Evolutionary conservation across 23 tunicate species (phyloP).

Genomic region (Botrylloides violaceus): DNA sequence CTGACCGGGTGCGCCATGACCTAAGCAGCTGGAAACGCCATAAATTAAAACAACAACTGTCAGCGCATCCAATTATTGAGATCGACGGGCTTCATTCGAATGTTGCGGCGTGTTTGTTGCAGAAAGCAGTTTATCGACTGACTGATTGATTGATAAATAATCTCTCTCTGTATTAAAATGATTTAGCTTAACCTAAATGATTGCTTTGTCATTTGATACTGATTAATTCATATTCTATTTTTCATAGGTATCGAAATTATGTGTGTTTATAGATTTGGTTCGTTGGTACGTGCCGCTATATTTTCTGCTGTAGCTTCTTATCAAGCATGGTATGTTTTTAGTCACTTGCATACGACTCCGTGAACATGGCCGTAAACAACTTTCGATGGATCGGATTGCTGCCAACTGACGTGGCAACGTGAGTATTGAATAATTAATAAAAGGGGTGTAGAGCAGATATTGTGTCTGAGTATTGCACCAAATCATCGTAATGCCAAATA

Average conservation of each 20-base stretch:
- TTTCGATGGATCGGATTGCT: conserved; percentile 84
- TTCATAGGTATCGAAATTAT: conserved; percentile 83
- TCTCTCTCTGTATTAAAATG: no score
- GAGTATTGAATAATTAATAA: neutral
- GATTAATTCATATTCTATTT: neutral
- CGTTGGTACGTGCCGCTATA: conserved; percentile 49
- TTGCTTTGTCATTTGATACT: no score
- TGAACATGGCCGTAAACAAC: conserved; percentile 44
- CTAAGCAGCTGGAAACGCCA: no score
- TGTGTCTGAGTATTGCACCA: neutral
- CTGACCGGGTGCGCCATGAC: no score
- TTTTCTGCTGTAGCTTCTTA: neutral
- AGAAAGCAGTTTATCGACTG: no score
- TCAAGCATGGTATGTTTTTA: conserved; percentile 16
- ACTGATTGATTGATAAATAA: no score
- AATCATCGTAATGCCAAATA: no score
- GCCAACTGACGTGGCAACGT: conserved; percentile 81
- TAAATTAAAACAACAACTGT: no score
- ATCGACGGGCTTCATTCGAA: no score
- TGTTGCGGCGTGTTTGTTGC: no score
- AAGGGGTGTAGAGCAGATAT: neutral
- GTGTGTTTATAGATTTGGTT: conserved; percentile 79
- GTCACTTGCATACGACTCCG: conserved; percentile 73
- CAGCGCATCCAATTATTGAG: no score
- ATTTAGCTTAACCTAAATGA: no score